Conservation (phyloP, 2,113 vertebrate genomes). For the Globicephala melas region DNA sequence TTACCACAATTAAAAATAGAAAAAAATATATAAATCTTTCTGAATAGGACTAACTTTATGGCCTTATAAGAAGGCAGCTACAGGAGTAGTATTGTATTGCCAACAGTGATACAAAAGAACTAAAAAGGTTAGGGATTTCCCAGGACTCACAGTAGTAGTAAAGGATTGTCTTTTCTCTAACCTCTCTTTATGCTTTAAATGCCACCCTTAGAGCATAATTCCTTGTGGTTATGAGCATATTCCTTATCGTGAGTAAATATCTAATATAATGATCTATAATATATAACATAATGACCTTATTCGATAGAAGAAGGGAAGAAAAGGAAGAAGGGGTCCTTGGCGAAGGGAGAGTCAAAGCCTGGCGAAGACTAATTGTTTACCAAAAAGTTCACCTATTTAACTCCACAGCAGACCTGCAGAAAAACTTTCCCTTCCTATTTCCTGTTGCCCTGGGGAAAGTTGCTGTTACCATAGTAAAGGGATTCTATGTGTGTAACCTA, state of each 20-base stretch:
- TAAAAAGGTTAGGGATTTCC: too few species aligned
- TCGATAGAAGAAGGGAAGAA: not conserved
- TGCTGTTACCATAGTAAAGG: slow-evolving; percentile 9
- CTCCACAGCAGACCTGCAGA: not conserved
- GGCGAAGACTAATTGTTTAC: not conserved
- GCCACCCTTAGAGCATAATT: not conserved
- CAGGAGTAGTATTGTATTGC: too few species aligned
- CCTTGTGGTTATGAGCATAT: not conserved
- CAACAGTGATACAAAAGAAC: too few species aligned
- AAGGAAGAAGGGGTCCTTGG: not conserved
- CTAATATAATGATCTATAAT: not conserved
- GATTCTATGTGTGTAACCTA: not conserved
- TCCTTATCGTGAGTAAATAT: not conserved
- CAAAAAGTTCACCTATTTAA: not conserved
- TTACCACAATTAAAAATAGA: not conserved
- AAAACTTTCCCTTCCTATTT: slow-evolving; percentile 50
- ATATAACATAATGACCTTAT: too few species aligned
- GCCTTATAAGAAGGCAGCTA: not conserved
- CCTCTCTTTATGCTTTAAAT: not conserved
- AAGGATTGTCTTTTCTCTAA: not conserved
- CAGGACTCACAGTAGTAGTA: too few species aligned
- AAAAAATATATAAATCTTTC: not conserved
- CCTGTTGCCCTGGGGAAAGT: slow-evolving; percentile 36
- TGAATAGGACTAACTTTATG: not conserved
- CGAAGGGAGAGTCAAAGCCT: not conserved